These are phyloP conservation scores for Cebidichthys violaceus DNA, from an alignment of 2,113 vertebrate genomes.

Conservation along the genomic window DNA sequence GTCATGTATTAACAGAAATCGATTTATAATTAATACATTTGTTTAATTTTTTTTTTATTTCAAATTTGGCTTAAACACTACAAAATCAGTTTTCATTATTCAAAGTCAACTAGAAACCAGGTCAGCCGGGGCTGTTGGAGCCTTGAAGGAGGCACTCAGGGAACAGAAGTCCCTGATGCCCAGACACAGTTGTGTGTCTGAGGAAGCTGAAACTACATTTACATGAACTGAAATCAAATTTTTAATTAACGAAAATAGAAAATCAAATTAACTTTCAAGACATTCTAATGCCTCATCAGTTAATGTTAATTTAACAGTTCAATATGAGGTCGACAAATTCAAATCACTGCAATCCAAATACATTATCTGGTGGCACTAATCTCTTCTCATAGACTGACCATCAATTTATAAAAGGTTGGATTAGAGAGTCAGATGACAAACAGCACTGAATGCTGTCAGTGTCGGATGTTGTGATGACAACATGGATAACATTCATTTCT, in stretches of 20 bases:
- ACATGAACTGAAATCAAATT: conserved; percentile 23
- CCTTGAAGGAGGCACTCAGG: conserved; percentile 1
- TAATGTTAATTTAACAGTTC: conserved; percentile 29
- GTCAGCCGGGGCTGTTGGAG: neutral
- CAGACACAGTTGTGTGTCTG: neutral
- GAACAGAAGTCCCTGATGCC: conserved; percentile 23
- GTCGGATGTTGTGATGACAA: neutral
- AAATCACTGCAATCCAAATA: conserved; percentile 45
- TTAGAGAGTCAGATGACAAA: conserved; percentile 44
- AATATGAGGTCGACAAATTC: conserved; percentile 22
- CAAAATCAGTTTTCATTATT: conserved; percentile 12
- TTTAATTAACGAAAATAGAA: conserved; percentile 17
- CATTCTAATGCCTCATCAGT: neutral
- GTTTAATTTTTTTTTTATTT: conserved; percentile 14
- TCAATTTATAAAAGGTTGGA: conserved; percentile 49
- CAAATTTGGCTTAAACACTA: neutral
- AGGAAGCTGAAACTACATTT: conserved; percentile 15
- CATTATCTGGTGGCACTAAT: conserved; percentile 46
- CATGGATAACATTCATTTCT: neutral
- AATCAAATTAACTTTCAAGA: conserved; percentile 26
- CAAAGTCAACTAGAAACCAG: conserved; percentile 2
- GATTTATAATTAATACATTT: neutral
- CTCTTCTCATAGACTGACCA: conserved; percentile 35
- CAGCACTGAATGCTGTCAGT: conserved; percentile 14
- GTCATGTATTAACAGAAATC: neutral